Percentiles rank a stretch among this genome's conserved stretches.
Evolutionary conservation across 1,140 invertebrate genomes (phyloP).

Genomic region (Cydia splendana): DNA sequence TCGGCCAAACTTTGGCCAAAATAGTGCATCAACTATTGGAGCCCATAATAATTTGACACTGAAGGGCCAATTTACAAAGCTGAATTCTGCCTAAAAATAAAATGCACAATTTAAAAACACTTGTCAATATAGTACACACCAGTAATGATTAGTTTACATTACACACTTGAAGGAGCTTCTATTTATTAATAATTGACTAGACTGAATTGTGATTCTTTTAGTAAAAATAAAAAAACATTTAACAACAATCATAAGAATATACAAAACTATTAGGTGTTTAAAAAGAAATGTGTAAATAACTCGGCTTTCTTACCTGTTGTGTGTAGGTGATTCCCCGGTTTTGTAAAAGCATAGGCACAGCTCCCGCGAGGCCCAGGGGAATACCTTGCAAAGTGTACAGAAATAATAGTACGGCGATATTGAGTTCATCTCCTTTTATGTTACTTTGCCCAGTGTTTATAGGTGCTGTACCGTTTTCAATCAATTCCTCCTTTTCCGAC

Average conservation of each 20-base stretch:
- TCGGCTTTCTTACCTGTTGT: constrained; percentile 79
- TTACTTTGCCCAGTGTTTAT: constrained; percentile 72
- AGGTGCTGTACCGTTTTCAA: constrained; percentile 68
- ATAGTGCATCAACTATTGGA: constrained; percentile 97
- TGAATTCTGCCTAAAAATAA: constrained; percentile 95
- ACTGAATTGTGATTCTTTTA: too few species aligned
- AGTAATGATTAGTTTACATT: too few species aligned
- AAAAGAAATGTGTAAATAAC: background rate
- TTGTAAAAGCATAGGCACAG: constrained; percentile 97
- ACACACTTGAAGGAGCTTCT: too few species aligned
- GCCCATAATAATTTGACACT: constrained; percentile 99
- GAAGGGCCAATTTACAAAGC: constrained; percentile 99
- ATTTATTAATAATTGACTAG: too few species aligned
- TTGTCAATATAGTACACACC: background rate
- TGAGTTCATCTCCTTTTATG: constrained; percentile 86
- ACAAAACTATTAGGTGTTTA: too few species aligned
- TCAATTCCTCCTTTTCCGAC: constrained; percentile 63
- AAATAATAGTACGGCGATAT: constrained; percentile 93
- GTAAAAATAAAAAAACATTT: too few species aligned
- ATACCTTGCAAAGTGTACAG: constrained; percentile 98
- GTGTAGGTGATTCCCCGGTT: constrained; percentile 94
- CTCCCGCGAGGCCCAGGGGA: constrained; percentile 94
- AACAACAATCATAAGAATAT: too few species aligned
- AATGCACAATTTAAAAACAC: constrained; percentile 18
- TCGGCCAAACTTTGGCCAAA: constrained; percentile 90